phyloP scores from a whole-genome alignment of 2,888 invertebrate species.

The Trichopoda pennipes region DNA sequence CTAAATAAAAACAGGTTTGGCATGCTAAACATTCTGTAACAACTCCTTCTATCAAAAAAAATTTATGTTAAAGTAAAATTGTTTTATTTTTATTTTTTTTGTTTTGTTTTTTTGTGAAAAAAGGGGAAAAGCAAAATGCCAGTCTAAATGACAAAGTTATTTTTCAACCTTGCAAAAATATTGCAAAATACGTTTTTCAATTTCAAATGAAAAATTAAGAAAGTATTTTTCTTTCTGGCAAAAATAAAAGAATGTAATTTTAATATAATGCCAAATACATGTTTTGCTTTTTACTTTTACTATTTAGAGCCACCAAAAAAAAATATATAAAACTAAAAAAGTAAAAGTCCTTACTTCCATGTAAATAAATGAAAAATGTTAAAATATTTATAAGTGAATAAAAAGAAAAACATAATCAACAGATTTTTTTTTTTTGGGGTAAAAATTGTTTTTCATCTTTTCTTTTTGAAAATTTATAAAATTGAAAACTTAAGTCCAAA shows the following conservation, averaged over 20 bases:
- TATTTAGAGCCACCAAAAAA: neutral
- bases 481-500: too few relatives aligned
- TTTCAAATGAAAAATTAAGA: neutral
- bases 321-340: neutral
- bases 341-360: neutral
- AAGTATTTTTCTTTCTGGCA: neutral
- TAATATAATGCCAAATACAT: slow-evolving; percentile 13
- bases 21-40: neutral
- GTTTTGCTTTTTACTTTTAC: neutral
- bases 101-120: neutral
- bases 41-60: neutral
- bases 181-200: neutral
- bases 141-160: slow-evolving; percentile 6
- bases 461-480: neutral
- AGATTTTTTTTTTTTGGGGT: neutral
- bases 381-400: neutral
- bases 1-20: neutral
- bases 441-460: neutral
- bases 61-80: neutral
- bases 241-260: neutral
- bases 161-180: slow-evolving; percentile 12
- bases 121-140: neutral
- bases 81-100: too few relatives aligned
- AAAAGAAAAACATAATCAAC: neutral
- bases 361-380: neutral